phyloP scores from a whole-genome alignment of 2,113 vertebrate species.

The Xiphias gladius region DNA sequence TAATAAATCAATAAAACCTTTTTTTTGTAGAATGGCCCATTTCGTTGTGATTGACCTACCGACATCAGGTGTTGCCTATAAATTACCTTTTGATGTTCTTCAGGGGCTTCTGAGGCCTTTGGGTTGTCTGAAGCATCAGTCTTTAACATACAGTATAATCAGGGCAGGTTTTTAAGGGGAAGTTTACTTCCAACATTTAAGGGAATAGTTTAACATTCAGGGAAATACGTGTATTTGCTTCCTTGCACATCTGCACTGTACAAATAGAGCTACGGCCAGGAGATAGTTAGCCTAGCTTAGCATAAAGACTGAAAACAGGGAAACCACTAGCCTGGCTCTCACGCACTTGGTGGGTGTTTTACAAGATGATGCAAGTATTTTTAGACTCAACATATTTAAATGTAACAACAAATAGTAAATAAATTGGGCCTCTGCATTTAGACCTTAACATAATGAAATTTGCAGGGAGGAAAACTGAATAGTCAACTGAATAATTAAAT shows the following conservation, averaged over 20 bases:
- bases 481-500: not conserved
- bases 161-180: not conserved
- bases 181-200: not conserved
- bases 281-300: not conserved
- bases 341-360: not conserved
- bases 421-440: not conserved
- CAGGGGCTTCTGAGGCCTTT: not conserved
- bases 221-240: not conserved
- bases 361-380: not conserved
- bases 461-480: not conserved
- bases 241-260: not conserved
- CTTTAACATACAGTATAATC: not conserved
- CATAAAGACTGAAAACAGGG: not conserved
- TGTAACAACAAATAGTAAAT: not conserved
- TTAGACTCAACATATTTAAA: too few relatives aligned
- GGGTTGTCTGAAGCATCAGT: not conserved
- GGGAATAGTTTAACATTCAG: not conserved
- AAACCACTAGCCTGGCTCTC: not conserved
- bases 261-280: not conserved
- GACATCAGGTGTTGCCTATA: not conserved
- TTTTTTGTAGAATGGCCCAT: slow-evolving; percentile 79
- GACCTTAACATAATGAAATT: not conserved
- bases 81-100: not conserved
- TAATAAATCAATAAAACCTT: slow-evolving; percentile 86
- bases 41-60: slow-evolving; percentile 43